Percentiles rank a stretch among this genome's conserved stretches.
Conservation (phyloP, 2,113 vertebrate genomes). For the Paramisgurnus dabryanus region DNA sequence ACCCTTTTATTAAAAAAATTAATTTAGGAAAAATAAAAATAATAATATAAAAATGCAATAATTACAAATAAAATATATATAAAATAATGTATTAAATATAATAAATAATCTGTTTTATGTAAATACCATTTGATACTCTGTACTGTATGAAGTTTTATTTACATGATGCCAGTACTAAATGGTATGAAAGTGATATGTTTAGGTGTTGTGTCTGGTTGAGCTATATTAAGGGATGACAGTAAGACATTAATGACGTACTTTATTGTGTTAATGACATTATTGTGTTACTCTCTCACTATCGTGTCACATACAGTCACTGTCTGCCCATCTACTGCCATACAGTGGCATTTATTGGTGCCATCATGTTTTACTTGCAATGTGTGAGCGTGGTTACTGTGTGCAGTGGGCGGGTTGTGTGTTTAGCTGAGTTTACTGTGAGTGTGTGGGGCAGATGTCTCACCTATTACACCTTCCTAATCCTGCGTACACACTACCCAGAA, state of each 20-base stretch:
- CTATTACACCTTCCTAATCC: constrained; percentile 50
- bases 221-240: background rate
- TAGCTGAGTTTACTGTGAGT: constrained; percentile 48
- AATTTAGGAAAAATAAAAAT: too few species aligned
- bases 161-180: too few species aligned
- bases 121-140: too few species aligned
- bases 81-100: too few species aligned
- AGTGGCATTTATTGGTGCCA: constrained; percentile 4
- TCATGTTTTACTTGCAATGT: constrained; percentile 22
- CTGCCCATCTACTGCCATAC: constrained; percentile 3
- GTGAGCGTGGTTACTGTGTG: constrained; percentile 32
- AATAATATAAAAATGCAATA: too few species aligned
- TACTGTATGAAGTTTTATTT: too few species aligned
- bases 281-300: constrained; percentile 21
- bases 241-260: background rate
- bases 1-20: too few species aligned
- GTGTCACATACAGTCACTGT: constrained; percentile 4
- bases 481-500: constrained; percentile 62
- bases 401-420: constrained; percentile 47
- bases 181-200: background rate
- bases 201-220: background rate
- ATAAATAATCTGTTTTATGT: too few species aligned
- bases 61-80: too few species aligned
- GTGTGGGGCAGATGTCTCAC: constrained; percentile 34
- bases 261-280: constrained; percentile 17